A percentile compares a stretch with the other conserved stretches of the same genome.
Evolutionary conservation across 2,113 vertebrate species (phyloP).

Genomic region (Sinocyclocheilus grahami): DNA sequence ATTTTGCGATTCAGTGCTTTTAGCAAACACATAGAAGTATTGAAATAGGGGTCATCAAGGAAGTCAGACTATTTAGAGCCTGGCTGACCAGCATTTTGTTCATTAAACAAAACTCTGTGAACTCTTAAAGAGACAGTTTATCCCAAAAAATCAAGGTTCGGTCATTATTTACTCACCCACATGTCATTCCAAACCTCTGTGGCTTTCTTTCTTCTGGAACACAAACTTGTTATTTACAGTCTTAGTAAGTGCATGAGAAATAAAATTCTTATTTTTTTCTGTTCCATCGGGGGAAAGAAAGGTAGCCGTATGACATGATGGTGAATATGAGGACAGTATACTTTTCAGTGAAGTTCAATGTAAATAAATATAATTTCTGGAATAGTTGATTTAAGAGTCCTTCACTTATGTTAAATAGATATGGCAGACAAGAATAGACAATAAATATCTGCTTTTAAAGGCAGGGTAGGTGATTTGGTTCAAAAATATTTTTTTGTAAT

Average conservation of each 20-base stretch:
- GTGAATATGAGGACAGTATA: neutral
- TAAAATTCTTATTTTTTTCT: neutral
- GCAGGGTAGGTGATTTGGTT: too few species aligned
- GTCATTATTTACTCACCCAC: neutral
- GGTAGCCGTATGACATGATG: neutral
- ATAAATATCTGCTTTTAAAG: too few species aligned
- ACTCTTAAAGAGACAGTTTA: neutral
- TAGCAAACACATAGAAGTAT: conserved; percentile 7
- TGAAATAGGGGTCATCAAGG: neutral
- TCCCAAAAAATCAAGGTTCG: neutral
- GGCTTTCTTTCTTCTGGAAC: neutral
- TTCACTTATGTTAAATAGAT: neutral
- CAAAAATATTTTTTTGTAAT: too few species aligned
- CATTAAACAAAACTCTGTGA: neutral
- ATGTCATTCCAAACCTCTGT: neutral
- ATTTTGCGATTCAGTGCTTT: conserved; percentile 21
- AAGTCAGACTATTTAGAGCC: neutral
- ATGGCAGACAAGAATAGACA: too few species aligned
- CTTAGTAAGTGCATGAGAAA: neutral
- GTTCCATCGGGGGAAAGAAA: neutral
- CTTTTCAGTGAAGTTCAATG: neutral
- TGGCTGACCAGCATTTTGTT: neutral
- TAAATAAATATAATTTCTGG: too few species aligned
- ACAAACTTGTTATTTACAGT: neutral
- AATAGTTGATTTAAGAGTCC: neutral